phyloP scores from a whole-genome alignment of 1,140 invertebrate genomes.

The Conopomorpha cramerella region DNA sequence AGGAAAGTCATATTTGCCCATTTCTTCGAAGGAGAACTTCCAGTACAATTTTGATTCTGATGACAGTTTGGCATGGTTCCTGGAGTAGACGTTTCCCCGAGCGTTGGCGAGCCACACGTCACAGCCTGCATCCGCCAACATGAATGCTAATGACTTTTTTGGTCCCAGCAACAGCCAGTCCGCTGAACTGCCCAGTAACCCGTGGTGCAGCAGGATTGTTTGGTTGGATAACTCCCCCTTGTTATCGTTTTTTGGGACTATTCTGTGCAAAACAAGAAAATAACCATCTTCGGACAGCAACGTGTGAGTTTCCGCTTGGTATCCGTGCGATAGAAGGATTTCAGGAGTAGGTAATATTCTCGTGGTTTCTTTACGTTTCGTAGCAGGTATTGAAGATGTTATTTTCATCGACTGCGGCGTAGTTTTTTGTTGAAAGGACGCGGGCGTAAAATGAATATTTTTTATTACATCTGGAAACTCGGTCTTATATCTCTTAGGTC shows the following conservation, averaged over 20 bases:
- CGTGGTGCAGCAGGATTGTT: slow-evolving; percentile 73
- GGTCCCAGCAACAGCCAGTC: slow-evolving; percentile 75
- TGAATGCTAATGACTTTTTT: slow-evolving; percentile 65
- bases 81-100: slow-evolving; percentile 66
- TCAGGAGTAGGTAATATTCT: no score
- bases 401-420: no score
- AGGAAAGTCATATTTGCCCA: slow-evolving; percentile 74
- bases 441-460: no score
- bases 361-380: no score
- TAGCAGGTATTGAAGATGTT: no score
- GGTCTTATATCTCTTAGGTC: no score
- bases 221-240: slow-evolving; percentile 10
- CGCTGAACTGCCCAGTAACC: slow-evolving; percentile 72
- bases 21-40: slow-evolving; percentile 70
- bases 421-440: no score
- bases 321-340: no score
- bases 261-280: slow-evolving; percentile 69
- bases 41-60: slow-evolving; percentile 60
- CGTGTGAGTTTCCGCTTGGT: neutral
- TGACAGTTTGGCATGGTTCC: slow-evolving; percentile 49
- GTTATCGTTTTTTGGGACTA: slow-evolving; percentile 26
- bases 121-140: slow-evolving; percentile 63
- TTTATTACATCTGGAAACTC: no score
- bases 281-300: slow-evolving; percentile 60
- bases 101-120: slow-evolving; percentile 71